Evolutionary conservation across 2,113 vertebrate genomes (phyloP), one percentile per base, ranked within the genome.

Genomic region (Pimephales promelas): DNA sequence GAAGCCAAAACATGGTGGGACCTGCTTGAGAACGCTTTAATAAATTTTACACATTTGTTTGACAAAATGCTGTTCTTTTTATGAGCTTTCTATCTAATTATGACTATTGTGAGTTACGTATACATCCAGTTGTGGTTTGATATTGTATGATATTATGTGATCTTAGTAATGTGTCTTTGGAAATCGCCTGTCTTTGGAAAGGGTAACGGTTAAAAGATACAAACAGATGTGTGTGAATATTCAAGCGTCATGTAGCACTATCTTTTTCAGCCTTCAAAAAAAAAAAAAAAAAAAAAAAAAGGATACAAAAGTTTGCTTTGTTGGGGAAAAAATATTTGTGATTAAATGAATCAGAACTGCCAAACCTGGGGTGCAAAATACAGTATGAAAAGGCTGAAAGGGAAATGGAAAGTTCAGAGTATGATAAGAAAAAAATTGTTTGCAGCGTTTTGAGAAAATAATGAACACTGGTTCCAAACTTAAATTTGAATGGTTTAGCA

Each of bases 1-100:
- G 70, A 87, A 59, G 79, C 85, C 80, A 85, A 88, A 86, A 78
- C 24, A 36, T 24, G 56, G 84, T 62, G 74, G 54, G 28, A 85
- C 14, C 80, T 79, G 81, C 77, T 78, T 43, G 62, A n/a, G 77
- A 68, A 64, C 52, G 72, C 79, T 86, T 86, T 84, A 80, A 75
- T 76, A 34, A 26, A 83, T 75, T 84, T 18, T 78, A 62, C 47
- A 59, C 83, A 59, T 66, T 77, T 49, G 64, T 78, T 76, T 85
- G 76, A 85, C 45, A 49, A 54, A 68, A 84, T 85, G 78, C 84
- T 83, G 84, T 86, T 89, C 81, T 86, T 86, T 78, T 81, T 78
- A 87, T 85, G 45, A 79, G 68, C 80, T 88, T 88, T 88, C 47
- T 87, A 86, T 87, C 81, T 59, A 83, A 49, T 47, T 57, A 75